A percentile compares a stretch with the other conserved stretches of the same genome.
These are phyloP conservation scores for Arctopsyche grandis DNA, from an alignment of 1,140 invertebrate genomes.

Conservation along the genomic window DNA sequence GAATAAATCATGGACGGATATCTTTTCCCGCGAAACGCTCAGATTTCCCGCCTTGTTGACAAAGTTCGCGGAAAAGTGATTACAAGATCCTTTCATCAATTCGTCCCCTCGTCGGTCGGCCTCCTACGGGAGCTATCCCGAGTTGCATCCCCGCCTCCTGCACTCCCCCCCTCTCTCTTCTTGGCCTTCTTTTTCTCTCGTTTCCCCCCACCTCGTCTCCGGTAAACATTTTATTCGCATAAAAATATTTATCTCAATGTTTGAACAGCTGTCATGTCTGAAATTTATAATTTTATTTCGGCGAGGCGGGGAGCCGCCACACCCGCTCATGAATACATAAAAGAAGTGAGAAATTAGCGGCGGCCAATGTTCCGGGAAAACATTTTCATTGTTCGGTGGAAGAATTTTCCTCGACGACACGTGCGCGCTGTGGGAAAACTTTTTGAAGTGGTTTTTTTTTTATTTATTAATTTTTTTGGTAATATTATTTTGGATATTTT, in stretches of 20 bases:
- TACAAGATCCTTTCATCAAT: constrained; percentile 52
- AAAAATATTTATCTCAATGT: constrained; percentile 55
- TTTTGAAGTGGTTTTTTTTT: not conserved
- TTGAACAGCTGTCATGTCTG: constrained; percentile 54
- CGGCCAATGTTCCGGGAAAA: constrained; percentile 44
- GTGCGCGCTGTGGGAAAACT: constrained; percentile 1
- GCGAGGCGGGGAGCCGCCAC: constrained; percentile 35
- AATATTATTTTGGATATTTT: not conserved
- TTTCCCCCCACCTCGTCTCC: not conserved
- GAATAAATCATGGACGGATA: constrained; percentile 52
- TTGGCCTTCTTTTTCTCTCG: not conserved
- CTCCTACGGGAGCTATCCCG: too few relatives aligned
- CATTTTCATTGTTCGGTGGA: constrained; percentile 45
- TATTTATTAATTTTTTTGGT: too few relatives aligned
- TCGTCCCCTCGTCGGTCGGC: not conserved
- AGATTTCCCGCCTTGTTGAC: constrained; percentile 47
- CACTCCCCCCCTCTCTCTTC: too few relatives aligned
- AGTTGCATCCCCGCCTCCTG: not conserved
- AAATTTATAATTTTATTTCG: constrained; percentile 55
- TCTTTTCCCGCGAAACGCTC: constrained; percentile 37
- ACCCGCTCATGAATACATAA: constrained; percentile 52
- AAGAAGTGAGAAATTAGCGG: constrained; percentile 50
- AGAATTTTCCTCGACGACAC: constrained; percentile 1
- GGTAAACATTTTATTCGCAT: constrained; percentile 48
- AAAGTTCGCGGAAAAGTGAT: constrained; percentile 51